Percentiles rank a stretch among this genome's conserved stretches.
phyloP scores from a whole-genome alignment of 2,888 invertebrate genomes.

The Caenorhabditis sp. region DNA sequence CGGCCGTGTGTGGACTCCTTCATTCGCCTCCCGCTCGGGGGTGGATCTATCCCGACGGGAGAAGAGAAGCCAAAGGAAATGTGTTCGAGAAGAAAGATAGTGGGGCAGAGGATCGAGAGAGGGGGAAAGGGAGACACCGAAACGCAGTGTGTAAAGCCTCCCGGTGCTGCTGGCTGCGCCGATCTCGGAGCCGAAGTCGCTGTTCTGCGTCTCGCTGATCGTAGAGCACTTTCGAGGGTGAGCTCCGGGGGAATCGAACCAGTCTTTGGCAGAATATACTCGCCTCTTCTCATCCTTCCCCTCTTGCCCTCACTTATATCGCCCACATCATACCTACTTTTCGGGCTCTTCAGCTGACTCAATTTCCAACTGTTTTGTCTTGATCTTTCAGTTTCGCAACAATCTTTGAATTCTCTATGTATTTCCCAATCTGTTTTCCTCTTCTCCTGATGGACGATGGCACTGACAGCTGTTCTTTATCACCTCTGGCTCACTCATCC shows the following conservation, averaged over 20 bases:
- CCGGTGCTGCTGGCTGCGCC: constrained; percentile 14
- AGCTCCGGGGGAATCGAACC: constrained; percentile 39
- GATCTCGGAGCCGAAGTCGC: constrained; percentile 41
- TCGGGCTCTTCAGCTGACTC: constrained; percentile 12
- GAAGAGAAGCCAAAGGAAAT: constrained; percentile 27
- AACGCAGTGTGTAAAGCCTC: constrained; percentile 47
- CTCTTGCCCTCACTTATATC: constrained; percentile 22
- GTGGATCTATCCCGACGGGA: constrained; percentile 47
- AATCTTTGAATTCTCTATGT: background rate
- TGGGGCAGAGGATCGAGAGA: constrained; percentile 19
- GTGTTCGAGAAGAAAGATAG: constrained; percentile 41
- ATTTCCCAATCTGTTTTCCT: background rate
- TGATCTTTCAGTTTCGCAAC: constrained; percentile 19
- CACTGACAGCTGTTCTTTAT: constrained; percentile 45
- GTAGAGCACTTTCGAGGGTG: constrained; percentile 20
- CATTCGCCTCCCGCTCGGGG: constrained; percentile 35
- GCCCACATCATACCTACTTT: constrained; percentile 15
- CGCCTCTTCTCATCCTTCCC: background rate
- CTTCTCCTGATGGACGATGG: constrained; percentile 37
- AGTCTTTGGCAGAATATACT: constrained; percentile 48
- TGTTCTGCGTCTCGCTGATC: constrained; percentile 48
- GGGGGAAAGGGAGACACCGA: constrained; percentile 29
- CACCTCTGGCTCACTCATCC: constrained; percentile 26
- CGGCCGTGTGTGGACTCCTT: constrained; percentile 17
- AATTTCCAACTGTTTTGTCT: background rate